Evolutionary conservation across 1,140 invertebrate genomes (phyloP), one percentile per base, ranked within the genome.

Genomic region (Akabosia matsudoensis): DNA sequence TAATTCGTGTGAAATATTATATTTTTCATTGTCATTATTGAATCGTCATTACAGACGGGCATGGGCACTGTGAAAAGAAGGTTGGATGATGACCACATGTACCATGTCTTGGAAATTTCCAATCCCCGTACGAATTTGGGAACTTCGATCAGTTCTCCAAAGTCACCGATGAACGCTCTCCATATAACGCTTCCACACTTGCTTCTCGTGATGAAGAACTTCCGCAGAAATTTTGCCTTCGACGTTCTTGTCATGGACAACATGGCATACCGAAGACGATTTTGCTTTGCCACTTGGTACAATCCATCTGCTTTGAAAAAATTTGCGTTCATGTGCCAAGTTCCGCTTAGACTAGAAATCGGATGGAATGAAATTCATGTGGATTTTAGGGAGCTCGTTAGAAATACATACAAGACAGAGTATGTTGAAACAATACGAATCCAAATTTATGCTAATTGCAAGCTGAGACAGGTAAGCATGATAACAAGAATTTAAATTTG

Each of bases 291-390:
- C 0, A 79, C 70, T 2, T 72, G 70, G 70, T 45, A 45, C 70
- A 72, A 72, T 22, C 70, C 70, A 26, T 72, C 70, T 22, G 13
- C 18, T 13, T 22, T 72, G 33, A 72, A 72, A 51, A 72, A 72
- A 34, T 72, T 34, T 34, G 3, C 70, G 24, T 72, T 72, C 82
- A 89, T 91, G 54, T 90, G 89, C 84, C 90, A 89, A 54, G 90
- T 90, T 88, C 89, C 90, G 33, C 86, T 90, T 84, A 84, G 88
- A 80, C 82, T 90, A 80, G 90, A 91, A 82, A 89, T 90, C 78
- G 90, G 89, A 16, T 90, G 89, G 89, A 90, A 90, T 84, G 87
- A 85, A 54, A 33, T 80, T 22, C 56, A 72, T 18, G 31, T 75
- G 4, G 90, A 91, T 83, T 84, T 90, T 77, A 86, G 87, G 77